These are phyloP conservation scores for Phodopus roborovskii DNA, from an alignment of 2,113 vertebrate species.

Conservation along the genomic window DNA sequence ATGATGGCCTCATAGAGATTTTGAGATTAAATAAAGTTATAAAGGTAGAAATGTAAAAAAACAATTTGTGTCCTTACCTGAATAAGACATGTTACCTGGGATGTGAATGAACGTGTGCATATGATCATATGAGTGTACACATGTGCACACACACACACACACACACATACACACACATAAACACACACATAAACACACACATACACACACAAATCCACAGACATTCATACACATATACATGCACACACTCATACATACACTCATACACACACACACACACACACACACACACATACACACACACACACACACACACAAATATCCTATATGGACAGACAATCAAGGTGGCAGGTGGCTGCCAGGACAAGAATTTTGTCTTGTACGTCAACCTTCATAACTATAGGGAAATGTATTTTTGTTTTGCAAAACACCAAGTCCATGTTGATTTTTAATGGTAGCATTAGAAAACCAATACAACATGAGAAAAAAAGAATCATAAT, in stretches of 20 bases:
- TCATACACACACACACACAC: neutral
- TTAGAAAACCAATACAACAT: conserved; percentile 1
- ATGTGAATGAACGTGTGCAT: neutral
- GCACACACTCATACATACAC: neutral
- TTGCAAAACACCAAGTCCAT: neutral
- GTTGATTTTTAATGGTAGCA: neutral
- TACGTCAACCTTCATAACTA: neutral
- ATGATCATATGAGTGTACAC: neutral
- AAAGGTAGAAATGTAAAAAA: neutral
- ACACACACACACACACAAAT: neutral
- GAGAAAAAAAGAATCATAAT: conserved; percentile 1
- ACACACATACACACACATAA: neutral
- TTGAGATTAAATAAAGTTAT: neutral
- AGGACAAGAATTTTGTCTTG: neutral
- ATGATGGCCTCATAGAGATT: neutral
- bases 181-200: neutral
- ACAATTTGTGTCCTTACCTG: neutral
- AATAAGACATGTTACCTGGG: neutral
- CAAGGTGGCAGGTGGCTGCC: neutral
- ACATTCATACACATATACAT: neutral
- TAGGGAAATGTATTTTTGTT: neutral
- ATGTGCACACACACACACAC: neutral
- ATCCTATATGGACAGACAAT: fast-evolving
- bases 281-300: neutral
- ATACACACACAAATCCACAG: neutral